Evolutionary conservation across 2,797 vertebrate species (phyloP), one percentile per base, ranked within the genome.

Genomic region (Gouania willdenowi): DNA sequence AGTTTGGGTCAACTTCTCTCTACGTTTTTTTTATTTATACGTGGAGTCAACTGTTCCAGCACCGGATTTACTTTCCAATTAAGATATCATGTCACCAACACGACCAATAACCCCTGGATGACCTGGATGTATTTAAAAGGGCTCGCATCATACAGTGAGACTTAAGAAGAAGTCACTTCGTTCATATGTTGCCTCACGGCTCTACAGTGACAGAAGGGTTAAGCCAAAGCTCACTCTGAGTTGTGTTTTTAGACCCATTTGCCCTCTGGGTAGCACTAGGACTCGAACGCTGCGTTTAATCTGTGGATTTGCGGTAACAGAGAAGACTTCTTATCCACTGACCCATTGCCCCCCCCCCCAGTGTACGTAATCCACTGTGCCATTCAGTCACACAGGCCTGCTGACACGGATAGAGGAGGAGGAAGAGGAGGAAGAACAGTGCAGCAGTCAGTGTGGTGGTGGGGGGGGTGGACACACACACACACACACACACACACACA

Each of bases 311-410:
- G 77, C 63, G 81, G 85, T 90, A 89, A 88, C 78, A 81, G 87
- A 90, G 86, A 90, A 88, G 81, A 88, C 85, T 86, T 88, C 81
- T 90, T 87, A 89, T 86, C 85, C 74, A 51, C 47, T 83, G 83
- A 85, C 84, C 83, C 77, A 59, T 68, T 85, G 79, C 68, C 79
- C 77, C 53, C 30, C 68, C 79, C 77, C 53, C 30, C 31, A 53
- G 45, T 77, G 66, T 65, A 59, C 51, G 41, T 85, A 85, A 87
- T 87, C 83, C 77, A 20, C 19, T 71, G 58, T 63, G 70, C 52
- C 54, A 65, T 71, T 76, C 77, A 65, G 62, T 74, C 58, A 61
- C 51, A 75, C 59, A 57, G 73, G 53, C 46, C 70, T 28, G 65
- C 73, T 84, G 78, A 85, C 71, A 79, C 18, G 61, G 66, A 57